These are phyloP conservation scores for Ips nitidus DNA, from an alignment of 1,140 invertebrate species.

Conservation along the genomic window DNA sequence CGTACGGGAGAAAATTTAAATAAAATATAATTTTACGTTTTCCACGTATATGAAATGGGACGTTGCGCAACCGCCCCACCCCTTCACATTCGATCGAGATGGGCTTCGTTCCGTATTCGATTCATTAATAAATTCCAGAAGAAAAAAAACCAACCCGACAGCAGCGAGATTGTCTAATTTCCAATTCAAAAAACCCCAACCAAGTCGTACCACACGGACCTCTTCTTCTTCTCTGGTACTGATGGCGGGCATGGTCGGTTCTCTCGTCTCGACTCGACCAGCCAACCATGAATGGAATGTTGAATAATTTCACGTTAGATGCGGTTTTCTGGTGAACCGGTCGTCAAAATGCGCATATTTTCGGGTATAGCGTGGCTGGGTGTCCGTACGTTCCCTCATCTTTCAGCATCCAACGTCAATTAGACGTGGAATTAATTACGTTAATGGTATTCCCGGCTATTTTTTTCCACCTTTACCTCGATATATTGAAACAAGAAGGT, in stretches of 20 bases:
- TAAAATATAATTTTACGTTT: too few relatives aligned
- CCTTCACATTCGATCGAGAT: too few relatives aligned
- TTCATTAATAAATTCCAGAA: background rate
- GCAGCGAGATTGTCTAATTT: conserved; percentile 6
- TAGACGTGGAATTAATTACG: too few relatives aligned
- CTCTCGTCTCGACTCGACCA: conserved; percentile 16
- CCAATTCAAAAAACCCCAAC: conserved; percentile 12
- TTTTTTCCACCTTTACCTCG: too few relatives aligned
- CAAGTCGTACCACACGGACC: conserved; percentile 9
- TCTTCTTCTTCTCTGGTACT: background rate
- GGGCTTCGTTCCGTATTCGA: background rate
- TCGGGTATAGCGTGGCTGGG: background rate
- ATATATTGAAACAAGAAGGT: too few relatives aligned
- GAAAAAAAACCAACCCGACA: background rate
- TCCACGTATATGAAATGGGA: too few relatives aligned
- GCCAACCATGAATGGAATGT: conserved; percentile 33
- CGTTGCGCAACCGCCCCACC: too few relatives aligned
- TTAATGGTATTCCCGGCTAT: too few relatives aligned
- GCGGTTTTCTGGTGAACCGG: conserved; percentile 28
- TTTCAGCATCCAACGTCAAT: too few relatives aligned
- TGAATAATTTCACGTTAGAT: conserved; percentile 32
- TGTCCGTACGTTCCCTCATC: too few relatives aligned
- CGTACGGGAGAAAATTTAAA: too few relatives aligned
- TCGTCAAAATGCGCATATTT: conserved; percentile 27
- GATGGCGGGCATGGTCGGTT: conserved; percentile 19